Conservation (phyloP, 1,140 invertebrate genomes). For the Stenopsyche tienmushanensis region DNA sequence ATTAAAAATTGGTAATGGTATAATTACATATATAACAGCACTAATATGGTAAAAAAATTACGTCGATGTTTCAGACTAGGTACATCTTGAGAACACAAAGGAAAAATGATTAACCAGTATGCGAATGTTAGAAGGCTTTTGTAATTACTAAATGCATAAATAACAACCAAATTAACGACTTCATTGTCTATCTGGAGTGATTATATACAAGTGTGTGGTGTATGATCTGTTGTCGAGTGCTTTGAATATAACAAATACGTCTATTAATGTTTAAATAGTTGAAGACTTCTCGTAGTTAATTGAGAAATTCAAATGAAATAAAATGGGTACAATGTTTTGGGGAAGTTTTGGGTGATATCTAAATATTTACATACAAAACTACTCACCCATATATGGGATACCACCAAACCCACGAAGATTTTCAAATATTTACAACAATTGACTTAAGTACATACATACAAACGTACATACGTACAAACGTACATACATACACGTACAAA, state of each 20-base stretch:
- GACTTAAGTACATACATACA: slow-evolving; percentile 37
- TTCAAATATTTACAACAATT: slow-evolving; percentile 41
- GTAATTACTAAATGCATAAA: too few species aligned
- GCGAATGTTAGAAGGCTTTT: too few species aligned
- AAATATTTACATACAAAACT: slow-evolving; percentile 39
- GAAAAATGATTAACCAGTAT: background rate
- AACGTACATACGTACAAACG: slow-evolving; percentile 32
- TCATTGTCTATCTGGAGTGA: too few species aligned
- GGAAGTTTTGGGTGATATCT: slow-evolving; percentile 20
- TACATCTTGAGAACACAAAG: slow-evolving; percentile 34
- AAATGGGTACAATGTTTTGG: background rate
- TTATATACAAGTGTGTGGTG: too few species aligned
- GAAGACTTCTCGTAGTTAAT: too few species aligned
- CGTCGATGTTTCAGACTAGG: slow-evolving; percentile 41
- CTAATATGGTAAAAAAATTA: slow-evolving; percentile 28
- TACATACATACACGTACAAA: slow-evolving; percentile 31
- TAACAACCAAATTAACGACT: too few species aligned
- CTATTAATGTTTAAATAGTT: too few species aligned
- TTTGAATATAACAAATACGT: too few species aligned
- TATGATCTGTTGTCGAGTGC: too few species aligned
- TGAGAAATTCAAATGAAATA: slow-evolving; percentile 6
- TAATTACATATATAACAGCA: slow-evolving; percentile 26
- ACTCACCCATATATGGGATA: slow-evolving; percentile 30
- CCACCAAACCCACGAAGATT: slow-evolving; percentile 17
- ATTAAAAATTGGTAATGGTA: slow-evolving; percentile 28